These are phyloP conservation scores for Andrena cerasifolii DNA, from an alignment of 1,140 invertebrate genomes.

Conservation along the genomic window DNA sequence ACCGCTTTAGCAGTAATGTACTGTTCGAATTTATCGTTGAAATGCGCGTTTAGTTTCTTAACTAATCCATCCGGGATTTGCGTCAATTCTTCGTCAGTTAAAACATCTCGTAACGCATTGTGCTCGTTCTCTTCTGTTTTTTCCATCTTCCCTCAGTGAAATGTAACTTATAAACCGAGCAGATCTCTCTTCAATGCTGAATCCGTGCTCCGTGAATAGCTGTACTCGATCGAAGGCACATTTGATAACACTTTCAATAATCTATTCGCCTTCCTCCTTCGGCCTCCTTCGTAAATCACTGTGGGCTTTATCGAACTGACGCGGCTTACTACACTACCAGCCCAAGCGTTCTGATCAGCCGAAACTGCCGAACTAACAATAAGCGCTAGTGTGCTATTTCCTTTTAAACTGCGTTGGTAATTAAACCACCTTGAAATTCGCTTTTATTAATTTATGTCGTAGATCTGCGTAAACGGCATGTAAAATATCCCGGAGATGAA, in stretches of 20 bases:
- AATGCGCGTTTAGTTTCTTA: conserved; percentile 85
- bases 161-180: not conserved
- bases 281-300: not conserved
- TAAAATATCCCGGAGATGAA: no score
- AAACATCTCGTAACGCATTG: conserved; percentile 70
- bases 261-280: not conserved
- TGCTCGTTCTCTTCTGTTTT: conserved; percentile 71
- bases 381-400: conserved; percentile 37
- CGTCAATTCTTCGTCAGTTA: conserved; percentile 80
- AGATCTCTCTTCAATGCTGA: conserved; percentile 4
- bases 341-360: not conserved
- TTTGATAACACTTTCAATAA: conserved; percentile 38
- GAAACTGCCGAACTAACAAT: not conserved
- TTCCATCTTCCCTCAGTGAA: conserved; percentile 64
- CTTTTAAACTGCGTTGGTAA: not conserved
- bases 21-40: conserved; percentile 86
- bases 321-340: not conserved
- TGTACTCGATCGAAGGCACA: conserved; percentile 11
- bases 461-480: not conserved
- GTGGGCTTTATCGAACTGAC: conserved; percentile 32
- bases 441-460: not conserved
- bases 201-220: not conserved
- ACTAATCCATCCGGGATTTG: conserved; percentile 79
- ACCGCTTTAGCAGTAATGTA: conserved; percentile 88
- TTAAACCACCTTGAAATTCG: not conserved